These are phyloP conservation scores for Genyomyrus donnyi DNA, from an alignment of 2,113 vertebrate species.

Conservation along the genomic window DNA sequence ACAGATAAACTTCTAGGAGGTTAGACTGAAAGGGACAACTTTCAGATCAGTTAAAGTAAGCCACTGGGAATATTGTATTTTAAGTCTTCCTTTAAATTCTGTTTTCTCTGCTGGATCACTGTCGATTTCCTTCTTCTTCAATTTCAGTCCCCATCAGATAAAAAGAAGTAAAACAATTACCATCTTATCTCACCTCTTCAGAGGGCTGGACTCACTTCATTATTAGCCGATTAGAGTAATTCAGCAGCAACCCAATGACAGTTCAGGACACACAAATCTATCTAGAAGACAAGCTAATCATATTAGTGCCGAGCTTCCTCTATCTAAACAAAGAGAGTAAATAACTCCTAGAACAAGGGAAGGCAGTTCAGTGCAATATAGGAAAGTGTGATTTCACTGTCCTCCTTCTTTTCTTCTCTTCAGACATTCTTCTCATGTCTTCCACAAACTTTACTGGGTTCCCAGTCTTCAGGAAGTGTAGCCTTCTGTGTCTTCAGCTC, in stretches of 20 bases:
- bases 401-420: background rate
- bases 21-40: background rate
- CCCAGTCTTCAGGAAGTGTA: background rate
- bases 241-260: constrained; percentile 1
- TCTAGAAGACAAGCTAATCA: background rate
- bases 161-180: constrained; percentile 61
- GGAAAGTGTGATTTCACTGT: background rate
- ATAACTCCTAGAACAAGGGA: background rate
- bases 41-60: background rate
- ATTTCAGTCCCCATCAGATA: constrained; percentile 51
- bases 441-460: background rate
- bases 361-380: background rate
- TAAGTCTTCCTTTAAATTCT: constrained; percentile 16
- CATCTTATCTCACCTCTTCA: constrained; percentile 55
- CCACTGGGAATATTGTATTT: background rate
- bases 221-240: constrained; percentile 52
- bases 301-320: background rate
- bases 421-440: background rate
- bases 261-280: background rate
- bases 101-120: background rate
- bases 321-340: background rate
- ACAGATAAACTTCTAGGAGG: background rate
- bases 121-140: constrained; percentile 12
- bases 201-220: constrained; percentile 49
- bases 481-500: background rate